These are phyloP conservation scores for Sphaeramia orbicularis DNA, from an alignment of 2,797 vertebrate species.

Conservation along the genomic window DNA sequence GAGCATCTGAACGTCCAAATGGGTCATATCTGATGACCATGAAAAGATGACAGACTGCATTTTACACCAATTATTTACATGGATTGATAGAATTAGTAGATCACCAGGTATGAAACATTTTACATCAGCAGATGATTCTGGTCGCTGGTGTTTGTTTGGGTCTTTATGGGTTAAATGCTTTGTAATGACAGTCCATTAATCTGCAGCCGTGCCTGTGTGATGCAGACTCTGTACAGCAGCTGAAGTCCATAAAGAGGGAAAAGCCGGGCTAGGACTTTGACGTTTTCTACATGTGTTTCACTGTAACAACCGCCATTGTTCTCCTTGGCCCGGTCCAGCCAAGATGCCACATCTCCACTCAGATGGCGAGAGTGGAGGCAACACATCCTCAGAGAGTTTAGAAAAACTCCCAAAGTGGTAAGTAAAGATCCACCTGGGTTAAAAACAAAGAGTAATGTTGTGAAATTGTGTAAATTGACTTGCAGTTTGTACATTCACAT, in stretches of 20 bases:
- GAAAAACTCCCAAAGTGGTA: constrained; percentile 86
- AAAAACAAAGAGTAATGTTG: neutral
- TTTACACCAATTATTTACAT: no score
- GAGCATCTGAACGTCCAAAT: no score
- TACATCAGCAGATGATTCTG: no score
- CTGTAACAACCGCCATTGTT: constrained; percentile 89
- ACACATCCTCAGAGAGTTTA: constrained; percentile 84
- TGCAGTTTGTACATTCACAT: neutral
- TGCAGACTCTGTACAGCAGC: constrained; percentile 89
- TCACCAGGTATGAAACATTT: no score
- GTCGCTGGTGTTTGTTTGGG: no score
- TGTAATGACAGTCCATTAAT: neutral
- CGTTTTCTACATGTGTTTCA: constrained; percentile 90
- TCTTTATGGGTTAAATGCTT: neutral
- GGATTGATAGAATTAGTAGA: no score
- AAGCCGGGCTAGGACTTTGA: constrained; percentile 87
- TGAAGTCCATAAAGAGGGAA: constrained; percentile 92
- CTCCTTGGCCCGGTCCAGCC: constrained; percentile 91
- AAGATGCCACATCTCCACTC: constrained; percentile 73
- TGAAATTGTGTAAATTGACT: neutral
- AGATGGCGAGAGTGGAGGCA: constrained; percentile 81
- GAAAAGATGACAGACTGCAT: no score
- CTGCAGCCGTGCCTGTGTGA: constrained; percentile 85
- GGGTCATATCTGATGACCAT: no score
- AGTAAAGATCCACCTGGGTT: constrained; percentile 85